Evolutionary conservation across 2,797 vertebrate species (phyloP).

Genomic region (Lagodon rhomboides): DNA sequence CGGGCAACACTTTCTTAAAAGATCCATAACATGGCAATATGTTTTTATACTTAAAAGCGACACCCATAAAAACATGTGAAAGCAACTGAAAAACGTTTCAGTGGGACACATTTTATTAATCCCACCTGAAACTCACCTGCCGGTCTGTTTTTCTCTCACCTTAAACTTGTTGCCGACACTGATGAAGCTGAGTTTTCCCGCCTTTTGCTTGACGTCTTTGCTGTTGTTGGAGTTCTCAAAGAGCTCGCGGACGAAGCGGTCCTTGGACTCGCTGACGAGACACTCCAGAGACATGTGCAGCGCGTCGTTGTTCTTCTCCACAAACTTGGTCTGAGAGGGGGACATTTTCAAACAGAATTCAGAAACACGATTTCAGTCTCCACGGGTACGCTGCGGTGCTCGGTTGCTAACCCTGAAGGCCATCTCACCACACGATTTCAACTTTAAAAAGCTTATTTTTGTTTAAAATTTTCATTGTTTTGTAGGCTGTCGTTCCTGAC

Average conservation of each 20-base stretch:
- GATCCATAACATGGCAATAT: too few relatives aligned
- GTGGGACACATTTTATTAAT: background rate
- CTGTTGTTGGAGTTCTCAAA: conserved; percentile 93
- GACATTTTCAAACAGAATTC: background rate
- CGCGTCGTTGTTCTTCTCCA: conserved; percentile 99
- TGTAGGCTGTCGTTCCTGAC: background rate
- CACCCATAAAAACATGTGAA: background rate
- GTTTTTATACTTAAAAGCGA: background rate
- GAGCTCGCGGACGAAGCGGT: conserved; percentile 91
- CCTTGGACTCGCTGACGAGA: conserved; percentile 95
- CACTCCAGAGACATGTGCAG: conserved; percentile 96
- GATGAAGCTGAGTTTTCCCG: conserved; percentile 97
- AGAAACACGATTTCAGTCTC: background rate
- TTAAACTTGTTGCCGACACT: conserved; percentile 99
- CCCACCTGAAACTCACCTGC: background rate
- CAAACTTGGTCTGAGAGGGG: conserved; percentile 90
- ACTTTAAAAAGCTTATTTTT: background rate
- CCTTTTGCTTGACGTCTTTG: conserved; percentile 94
- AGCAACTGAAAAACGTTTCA: background rate
- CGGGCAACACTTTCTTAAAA: too few relatives aligned
- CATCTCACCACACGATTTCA: background rate
- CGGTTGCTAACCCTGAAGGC: too few relatives aligned
- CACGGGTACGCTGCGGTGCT: background rate
- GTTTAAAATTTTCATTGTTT: background rate
- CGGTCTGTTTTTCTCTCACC: conserved; percentile 77